Evolutionary conservation across 2,797 vertebrate species (phyloP).

Genomic region (Ptychadena robeensis): DNA sequence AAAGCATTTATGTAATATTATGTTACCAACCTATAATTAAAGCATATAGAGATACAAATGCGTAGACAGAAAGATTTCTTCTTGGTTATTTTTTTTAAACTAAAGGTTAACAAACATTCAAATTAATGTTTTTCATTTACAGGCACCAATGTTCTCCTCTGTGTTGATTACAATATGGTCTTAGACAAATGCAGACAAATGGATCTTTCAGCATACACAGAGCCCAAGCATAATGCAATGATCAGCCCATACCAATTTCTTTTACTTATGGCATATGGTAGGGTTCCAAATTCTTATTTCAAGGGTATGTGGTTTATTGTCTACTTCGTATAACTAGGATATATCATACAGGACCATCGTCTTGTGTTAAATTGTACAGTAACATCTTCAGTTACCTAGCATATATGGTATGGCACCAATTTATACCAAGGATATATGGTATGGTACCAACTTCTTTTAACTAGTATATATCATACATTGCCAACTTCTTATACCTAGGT

Average conservation of each 20-base stretch:
- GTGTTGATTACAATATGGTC: neutral
- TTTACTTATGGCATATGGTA: neutral
- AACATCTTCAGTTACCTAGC: no score
- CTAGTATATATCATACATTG: no score
- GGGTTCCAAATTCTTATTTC: no score
- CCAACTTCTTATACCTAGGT: no score
- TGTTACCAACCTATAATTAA: neutral
- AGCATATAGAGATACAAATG: neutral
- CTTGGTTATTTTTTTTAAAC: neutral
- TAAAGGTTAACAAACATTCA: neutral
- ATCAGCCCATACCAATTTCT: neutral
- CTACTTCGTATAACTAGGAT: no score
- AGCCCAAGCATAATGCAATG: neutral
- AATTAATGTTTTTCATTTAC: neutral
- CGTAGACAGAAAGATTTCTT: neutral
- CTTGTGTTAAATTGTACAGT: no score
- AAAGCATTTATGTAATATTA: slow-evolving; percentile 27
- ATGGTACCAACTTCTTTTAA: no score
- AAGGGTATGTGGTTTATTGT: no score
- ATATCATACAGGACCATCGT: no score
- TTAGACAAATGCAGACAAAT: neutral
- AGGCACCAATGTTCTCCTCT: neutral
- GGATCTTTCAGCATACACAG: neutral
- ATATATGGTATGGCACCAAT: no score
- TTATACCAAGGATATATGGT: no score